Evolutionary conservation across 1,140 invertebrate species (phyloP), one percentile per base, ranked within the genome.

Genomic region (Aphidius ervi): DNA sequence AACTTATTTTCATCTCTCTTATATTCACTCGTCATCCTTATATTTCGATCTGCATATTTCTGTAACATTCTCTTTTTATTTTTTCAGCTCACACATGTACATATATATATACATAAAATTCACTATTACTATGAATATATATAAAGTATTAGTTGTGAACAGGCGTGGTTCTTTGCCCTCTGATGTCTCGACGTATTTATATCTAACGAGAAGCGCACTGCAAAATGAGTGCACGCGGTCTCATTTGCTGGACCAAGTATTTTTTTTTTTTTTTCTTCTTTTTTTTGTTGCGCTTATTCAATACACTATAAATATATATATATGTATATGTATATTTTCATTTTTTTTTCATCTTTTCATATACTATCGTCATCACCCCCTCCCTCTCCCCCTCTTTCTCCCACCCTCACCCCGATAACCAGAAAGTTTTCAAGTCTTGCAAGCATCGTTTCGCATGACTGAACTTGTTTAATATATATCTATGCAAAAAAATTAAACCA

Each of bases 141-240:
- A 47, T 58, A 23, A n/a, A 7, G 37, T 10, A 56, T 52, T 46
- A 47, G 48, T 56, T 58, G 45, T 40, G 52, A 50, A 53, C 59
- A 65, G 63, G 62, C 65, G 64, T 67, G 68, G 68, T 69, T 69
- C 68, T 62, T 69, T 69, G 68, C 68, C 68, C 68, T 69, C 68
- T 67, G 23, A 31, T 31, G 65, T 65, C 62, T 58, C 63, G 62
- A 58, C 57, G 58, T 69, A 69, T 69, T 67, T 69, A 69, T 69
- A 69, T 66, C 68, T 63, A 69, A 69, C 66, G 66, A 67, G 64
- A 62, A 65, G 65, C 56, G 59, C 59, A 64, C 56, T 54, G 60
- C 60, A 55, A 62, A 58, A 55, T 43, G 57, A 62, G 52, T 54
- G 59, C 58, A 41, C 52, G 52, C 59, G 55, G 60, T 57, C 60